Conservation (phyloP, 2,113 vertebrate species). For the Mesitornis unicolor region DNA sequence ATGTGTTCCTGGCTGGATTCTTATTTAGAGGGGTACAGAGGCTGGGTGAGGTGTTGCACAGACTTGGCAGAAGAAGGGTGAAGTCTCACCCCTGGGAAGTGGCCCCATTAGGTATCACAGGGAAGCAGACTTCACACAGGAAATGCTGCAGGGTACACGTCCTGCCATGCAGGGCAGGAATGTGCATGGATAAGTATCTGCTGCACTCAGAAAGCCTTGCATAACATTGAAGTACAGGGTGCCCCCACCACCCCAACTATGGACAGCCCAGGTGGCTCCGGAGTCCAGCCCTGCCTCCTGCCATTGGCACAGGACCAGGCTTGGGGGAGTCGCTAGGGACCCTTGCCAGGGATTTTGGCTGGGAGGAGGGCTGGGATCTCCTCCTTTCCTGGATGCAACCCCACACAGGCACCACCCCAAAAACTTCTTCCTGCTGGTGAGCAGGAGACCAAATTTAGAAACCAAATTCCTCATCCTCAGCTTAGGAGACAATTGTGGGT, state of each 20-base stretch:
- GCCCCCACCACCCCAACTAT: accelerated
- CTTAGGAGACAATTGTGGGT: neutral
- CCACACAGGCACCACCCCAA: neutral
- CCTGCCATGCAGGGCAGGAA: neutral
- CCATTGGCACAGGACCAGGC: neutral
- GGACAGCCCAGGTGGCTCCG: neutral
- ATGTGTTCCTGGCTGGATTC: neutral
- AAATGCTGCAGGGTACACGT: neutral
- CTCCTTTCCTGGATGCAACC: neutral
- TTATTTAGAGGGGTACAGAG: neutral
- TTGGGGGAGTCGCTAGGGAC: neutral
- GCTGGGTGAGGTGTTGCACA: neutral
- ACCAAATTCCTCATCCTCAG: neutral
- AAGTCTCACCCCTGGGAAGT: neutral
- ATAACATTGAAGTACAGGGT: accelerated
- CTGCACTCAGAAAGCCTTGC: neutral
- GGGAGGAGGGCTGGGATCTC: neutral
- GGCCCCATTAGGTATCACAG: too few species aligned
- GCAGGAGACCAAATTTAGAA: neutral
- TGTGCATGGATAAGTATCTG: accelerated
- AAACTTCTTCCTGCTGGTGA: neutral
- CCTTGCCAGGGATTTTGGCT: neutral
- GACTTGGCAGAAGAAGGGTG: neutral
- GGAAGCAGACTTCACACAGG: neutral
- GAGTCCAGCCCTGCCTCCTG: neutral